Evolutionary conservation across 2,888 invertebrate species (phyloP), one percentile per base, ranked within the genome.

Genomic region (Molanna angustata): DNA sequence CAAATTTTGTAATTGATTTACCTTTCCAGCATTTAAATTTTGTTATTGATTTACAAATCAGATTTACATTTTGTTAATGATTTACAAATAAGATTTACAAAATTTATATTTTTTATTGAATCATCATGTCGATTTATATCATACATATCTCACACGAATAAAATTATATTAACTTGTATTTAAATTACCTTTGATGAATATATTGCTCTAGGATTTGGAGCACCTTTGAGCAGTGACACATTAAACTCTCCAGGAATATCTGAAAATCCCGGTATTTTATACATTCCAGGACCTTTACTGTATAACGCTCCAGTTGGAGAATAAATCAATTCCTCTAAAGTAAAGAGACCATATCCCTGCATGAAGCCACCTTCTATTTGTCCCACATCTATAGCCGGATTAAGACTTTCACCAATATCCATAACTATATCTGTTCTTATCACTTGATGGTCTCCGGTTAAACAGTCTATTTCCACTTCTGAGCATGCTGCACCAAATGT

Each of bases 131-230:
- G n/a, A n/a, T n/a, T n/a, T n/a, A n/a, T n/a, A n/a, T n/a, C n/a
- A n/a, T n/a, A n/a, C n/a, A n/a, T n/a, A n/a, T n/a, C n/a, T n/a
- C n/a, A n/a, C n/a, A n/a, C n/a, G n/a, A n/a, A n/a, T n/a, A n/a
- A n/a, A n/a, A n/a, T n/a, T n/a, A n/a, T n/a, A n/a, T n/a, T n/a
- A n/a, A n/a, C n/a, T n/a, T n/a, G n/a, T n/a, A n/a, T n/a, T n/a
- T n/a, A n/a, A n/a, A n/a, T n/a, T 68, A 91, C 94, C 85, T 97
- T 97, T 1, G 96, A 97, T 0, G 96, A 95, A 69, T 90, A 96
- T 4, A 97, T 90, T 16, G 95, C 96, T 64, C 88, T 80, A 0
- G 89, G 88, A 74, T 97, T 97, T 1, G 90, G 83, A 21, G 88
- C 86, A n/a, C 91, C 93, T 66, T 92, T 93, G 31, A 98, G 73